A percentile compares a stretch with the other conserved stretches of the same genome.
Evolutionary conservation across 37 sponge, comb jelly and placozoan genomes (phyloP).

Genomic region (Spongilla lacustris): DNA sequence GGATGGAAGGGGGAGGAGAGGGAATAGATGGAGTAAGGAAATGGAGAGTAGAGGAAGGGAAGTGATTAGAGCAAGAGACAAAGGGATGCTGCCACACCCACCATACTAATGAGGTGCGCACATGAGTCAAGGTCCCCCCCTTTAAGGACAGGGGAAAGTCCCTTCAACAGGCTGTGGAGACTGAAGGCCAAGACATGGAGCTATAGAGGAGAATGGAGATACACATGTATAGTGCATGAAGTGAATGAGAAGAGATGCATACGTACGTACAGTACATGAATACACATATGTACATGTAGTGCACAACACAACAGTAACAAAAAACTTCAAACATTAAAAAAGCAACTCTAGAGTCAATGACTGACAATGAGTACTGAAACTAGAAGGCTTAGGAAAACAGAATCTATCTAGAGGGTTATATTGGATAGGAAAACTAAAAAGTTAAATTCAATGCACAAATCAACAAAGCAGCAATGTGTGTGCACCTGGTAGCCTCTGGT

Average conservation of each 20-base stretch:
- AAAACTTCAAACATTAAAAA: too few species aligned
- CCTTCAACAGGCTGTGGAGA: constrained; percentile 75
- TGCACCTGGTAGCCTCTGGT: constrained; percentile 88
- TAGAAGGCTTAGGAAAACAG: too few species aligned
- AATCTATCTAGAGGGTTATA: too few species aligned
- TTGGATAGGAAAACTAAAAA: too few species aligned
- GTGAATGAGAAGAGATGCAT: background rate
- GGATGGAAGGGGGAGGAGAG: background rate
- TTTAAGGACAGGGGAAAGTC: constrained; percentile 46
- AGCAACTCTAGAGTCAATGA: background rate
- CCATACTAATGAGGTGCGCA: constrained; percentile 45
- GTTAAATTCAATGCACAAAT: too few species aligned
- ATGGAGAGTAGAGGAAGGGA: background rate
- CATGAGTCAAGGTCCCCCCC: constrained; percentile 86
- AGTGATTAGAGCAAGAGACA: background rate
- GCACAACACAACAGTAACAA: too few species aligned
- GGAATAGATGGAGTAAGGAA: background rate
- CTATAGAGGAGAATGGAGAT: constrained; percentile 16
- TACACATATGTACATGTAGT: background rate
- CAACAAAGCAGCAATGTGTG: too few species aligned
- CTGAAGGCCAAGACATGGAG: constrained; percentile 85
- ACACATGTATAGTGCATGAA: background rate
- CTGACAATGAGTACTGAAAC: background rate
- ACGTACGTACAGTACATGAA: too few species aligned
- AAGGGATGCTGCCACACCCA: background rate